Evolutionary conservation across 2,797 vertebrate genomes (phyloP), one percentile per base, ranked within the genome.

Genomic region (Ptychadena robeensis): DNA sequence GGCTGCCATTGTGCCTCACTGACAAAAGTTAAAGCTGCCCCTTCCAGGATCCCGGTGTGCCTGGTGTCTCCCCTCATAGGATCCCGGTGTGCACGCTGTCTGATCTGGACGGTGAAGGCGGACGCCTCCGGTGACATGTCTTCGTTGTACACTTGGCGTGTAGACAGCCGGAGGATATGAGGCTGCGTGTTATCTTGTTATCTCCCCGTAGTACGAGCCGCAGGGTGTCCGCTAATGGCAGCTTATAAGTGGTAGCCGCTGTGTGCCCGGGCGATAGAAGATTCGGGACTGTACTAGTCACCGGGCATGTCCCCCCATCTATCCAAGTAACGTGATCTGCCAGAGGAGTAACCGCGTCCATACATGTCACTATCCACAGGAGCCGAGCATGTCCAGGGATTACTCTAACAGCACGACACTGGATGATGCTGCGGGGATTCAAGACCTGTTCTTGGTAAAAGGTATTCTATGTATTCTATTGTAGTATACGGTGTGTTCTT

Each of bases 301-400:
- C n/a, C n/a, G n/a, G n/a, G n/a, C n/a, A n/a, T n/a, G n/a, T n/a
- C n/a, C n/a, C n/a, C n/a, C 25, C 22, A 15, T n/a, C n/a, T n/a
- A n/a, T 37, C 48, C 38, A 63, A 34, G 34, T 70, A 37, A 76
- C 18, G 66, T 85, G 87, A 40, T 88, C 90, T 91, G 91, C 85
- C 82, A 86, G 83, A 81, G 86, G 53, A 25, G 53, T 59, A 28
- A 66, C 59, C 64, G 34, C 28, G 4, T 37, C 61, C 80, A 67
- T 81, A 79, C 74, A 82, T 83, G 82, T 30, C 75, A n/a, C 37
- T 57, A 78, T 37, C 83, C 69, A 86, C 78, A 87, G 88, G 85
- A 85, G 86, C 86, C 80, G 88, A 93, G 90, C 87, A 93, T 94
- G 93, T 91, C 92, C 90, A 88, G 88, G 85, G 91, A 93, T 86